These are phyloP conservation scores for Lepas anatifera DNA, from an alignment of 2,888 invertebrate species.

Conservation along the genomic window DNA sequence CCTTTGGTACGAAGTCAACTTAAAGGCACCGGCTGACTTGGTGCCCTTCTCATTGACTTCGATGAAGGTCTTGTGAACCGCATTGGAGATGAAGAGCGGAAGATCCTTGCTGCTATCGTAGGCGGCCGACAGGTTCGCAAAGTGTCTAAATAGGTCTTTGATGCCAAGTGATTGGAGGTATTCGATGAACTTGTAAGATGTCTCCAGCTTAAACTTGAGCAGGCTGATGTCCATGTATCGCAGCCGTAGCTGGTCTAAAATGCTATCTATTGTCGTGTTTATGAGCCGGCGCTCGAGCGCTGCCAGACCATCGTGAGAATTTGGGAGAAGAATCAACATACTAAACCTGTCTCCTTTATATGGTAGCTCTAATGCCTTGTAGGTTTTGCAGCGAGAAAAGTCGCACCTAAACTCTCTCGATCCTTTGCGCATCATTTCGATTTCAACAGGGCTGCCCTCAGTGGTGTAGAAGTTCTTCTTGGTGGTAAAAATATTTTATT, in stretches of 20 bases:
- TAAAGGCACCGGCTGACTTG: constrained; percentile 71
- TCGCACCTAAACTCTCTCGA: constrained; percentile 33
- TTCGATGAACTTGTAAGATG: constrained; percentile 49
- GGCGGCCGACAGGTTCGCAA: constrained; percentile 53
- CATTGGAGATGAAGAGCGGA: constrained; percentile 53
- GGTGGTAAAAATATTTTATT: too few relatives aligned
- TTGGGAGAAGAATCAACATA: constrained; percentile 63
- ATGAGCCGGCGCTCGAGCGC: constrained; percentile 51
- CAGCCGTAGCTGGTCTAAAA: constrained; percentile 41
- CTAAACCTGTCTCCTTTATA: constrained; percentile 55
- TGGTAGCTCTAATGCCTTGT: constrained; percentile 60
- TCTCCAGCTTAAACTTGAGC: constrained; percentile 71
- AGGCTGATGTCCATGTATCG: constrained; percentile 52
- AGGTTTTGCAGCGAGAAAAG: constrained; percentile 49
- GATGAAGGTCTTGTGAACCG: constrained; percentile 70
- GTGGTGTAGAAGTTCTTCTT: constrained; percentile 67
- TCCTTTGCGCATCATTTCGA: constrained; percentile 53
- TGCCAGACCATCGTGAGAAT: constrained; percentile 49
- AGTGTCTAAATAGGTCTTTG: constrained; percentile 45
- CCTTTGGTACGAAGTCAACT: constrained; percentile 33
- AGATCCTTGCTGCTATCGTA: constrained; percentile 40
- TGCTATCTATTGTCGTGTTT: constrained; percentile 42
- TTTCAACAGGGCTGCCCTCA: constrained; percentile 52
- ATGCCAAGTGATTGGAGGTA: constrained; percentile 58
- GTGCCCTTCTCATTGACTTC: constrained; percentile 80